Conservation (phyloP, 37 sponge, comb jelly and placozoan genomes). For the Geodia barretti region DNA sequence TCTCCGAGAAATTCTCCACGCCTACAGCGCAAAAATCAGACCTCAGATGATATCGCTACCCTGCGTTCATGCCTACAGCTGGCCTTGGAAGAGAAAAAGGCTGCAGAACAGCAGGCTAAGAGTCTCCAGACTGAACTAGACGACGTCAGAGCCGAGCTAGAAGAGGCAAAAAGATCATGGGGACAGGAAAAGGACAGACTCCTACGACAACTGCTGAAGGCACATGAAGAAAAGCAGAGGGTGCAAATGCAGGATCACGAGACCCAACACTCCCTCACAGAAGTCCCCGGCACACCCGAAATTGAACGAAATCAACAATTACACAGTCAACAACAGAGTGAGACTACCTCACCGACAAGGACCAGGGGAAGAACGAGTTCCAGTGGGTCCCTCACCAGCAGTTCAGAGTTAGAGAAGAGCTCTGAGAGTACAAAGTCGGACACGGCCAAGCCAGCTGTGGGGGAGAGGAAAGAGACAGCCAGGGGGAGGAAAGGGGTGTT, state of each 20-base stretch:
- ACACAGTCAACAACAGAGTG: not conserved
- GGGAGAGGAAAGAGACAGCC: not conserved
- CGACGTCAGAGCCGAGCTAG: not conserved
- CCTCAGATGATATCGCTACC: conserved; percentile 1
- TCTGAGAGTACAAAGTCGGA: not conserved
- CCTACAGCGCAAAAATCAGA: not conserved
- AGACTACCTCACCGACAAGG: not conserved
- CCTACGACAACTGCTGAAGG: not conserved
- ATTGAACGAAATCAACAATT: no score
- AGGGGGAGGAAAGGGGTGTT: not conserved
- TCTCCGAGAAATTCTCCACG: not conserved
- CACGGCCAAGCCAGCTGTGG: not conserved
- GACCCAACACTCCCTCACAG: not conserved
- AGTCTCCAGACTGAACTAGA: conserved; percentile 18
- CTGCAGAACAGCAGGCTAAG: not conserved
- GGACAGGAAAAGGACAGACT: not conserved
- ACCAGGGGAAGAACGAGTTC: not conserved
- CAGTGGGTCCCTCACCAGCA: not conserved
- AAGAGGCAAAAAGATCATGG: not conserved
- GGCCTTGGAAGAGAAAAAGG: conserved; percentile 36
- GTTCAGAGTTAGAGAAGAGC: not conserved
- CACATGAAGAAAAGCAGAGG: not conserved
- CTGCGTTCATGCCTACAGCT: conserved; percentile 43
- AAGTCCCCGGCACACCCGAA: not conserved
- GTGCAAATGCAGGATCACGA: not conserved